Base-by-base conservation (phyloP, 2,113 vertebrate genomes). In the Xiphophorus couchianus region DNA sequence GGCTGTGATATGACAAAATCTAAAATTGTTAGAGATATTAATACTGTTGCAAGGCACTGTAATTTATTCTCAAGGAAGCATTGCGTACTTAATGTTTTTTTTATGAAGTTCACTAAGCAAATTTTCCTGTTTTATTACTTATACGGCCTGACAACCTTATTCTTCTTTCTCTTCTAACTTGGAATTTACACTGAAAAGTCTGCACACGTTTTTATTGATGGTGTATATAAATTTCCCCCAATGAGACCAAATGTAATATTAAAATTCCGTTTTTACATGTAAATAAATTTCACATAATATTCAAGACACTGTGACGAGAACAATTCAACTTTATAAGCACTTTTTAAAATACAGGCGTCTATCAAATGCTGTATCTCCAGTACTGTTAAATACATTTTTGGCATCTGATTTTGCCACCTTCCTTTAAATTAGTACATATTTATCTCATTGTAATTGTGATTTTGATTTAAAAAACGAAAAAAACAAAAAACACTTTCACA, bases 261-360 rank as follows among this genome's bases (percentile, higher is more conserved):
- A 35, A 72, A 66, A 44, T 13, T 11, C 15, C 14, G 17, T 54
- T 70, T 65, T 48, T 48, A 48, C 31, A 3, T 62, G 11, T 71
- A 14, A 68, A 78, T 39, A 54, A 1, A 66, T 35, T 29, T 28
- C 9, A 29, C 62, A 25, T 44, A 54, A 71, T 77, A 71, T 60
- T 48, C 37, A 12, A 66, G 44, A 68, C 62, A 76, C 62, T 58
- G 54, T 39, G 64, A 75, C 27, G n/a, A 80, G 8, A 9, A 54
- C 39, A 73, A 25, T 62, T 31, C 58, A 62, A 28, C 64, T 60
- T 39, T 37, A 33, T 66, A 11, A 51, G 4, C 62, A 61, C 30
- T 70, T 83, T 70, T 83, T 74, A 58, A 74, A 48, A 71, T 69
- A 66, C 27, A 11, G 22, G 42, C 76, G 63, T 72, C n/a, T 80